Conservation (phyloP, 2,113 vertebrate species). For the Mixornis gularis region DNA sequence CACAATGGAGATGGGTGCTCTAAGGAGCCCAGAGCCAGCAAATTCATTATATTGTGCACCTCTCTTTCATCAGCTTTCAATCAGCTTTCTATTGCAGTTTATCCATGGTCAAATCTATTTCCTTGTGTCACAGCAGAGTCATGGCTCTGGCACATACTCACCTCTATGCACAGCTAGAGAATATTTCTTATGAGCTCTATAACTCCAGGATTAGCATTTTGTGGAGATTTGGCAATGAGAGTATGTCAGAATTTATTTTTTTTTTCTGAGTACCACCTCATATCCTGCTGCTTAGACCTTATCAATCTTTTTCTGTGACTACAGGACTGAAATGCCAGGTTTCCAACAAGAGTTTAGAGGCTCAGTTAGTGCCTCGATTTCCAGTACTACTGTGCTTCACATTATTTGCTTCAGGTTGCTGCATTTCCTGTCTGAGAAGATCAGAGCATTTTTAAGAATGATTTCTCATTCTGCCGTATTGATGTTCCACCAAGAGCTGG, state of each 20-base stretch:
- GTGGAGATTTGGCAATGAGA: not conserved
- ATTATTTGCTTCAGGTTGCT: not conserved
- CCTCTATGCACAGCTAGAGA: not conserved
- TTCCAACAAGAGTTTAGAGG: not conserved
- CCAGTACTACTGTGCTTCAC: not conserved
- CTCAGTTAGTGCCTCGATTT: not conserved
- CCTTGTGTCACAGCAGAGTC: not conserved
- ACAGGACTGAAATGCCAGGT: not conserved
- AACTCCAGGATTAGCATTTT: not conserved
- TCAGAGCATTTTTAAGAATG: not conserved
- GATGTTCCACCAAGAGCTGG: not conserved
- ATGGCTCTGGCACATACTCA: not conserved
- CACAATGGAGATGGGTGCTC: not conserved
- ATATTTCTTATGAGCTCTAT: not conserved
- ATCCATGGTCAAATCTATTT: not conserved
- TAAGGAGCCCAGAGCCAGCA: not conserved
- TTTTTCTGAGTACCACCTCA: not conserved
- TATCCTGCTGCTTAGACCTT: not conserved
- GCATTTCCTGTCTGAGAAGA: not conserved
- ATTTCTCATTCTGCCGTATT: not conserved
- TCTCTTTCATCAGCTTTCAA: not conserved
- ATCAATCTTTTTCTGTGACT: not conserved
- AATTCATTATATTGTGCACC: not conserved
- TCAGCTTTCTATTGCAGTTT: not conserved
- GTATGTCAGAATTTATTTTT: not conserved